A percentile compares a stretch with the other conserved stretches of the same genome.
phyloP scores from a whole-genome alignment of 2,113 vertebrate species.

The Morone saxatilis region DNA sequence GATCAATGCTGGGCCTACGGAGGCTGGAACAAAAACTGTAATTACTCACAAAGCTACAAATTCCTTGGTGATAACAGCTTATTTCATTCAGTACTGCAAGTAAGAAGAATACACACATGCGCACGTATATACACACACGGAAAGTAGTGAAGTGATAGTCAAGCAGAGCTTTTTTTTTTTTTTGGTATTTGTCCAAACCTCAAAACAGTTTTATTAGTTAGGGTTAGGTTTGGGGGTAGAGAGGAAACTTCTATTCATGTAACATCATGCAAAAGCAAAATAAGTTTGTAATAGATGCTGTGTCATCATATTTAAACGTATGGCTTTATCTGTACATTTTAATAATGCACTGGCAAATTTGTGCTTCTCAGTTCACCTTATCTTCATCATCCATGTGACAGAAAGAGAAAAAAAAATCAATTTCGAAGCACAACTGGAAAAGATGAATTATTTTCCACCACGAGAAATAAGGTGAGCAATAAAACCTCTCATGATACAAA shows the following conservation, averaged over 20 bases:
- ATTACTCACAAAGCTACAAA: conserved; percentile 85
- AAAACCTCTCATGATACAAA: conserved; percentile 90
- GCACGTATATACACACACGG: conserved; percentile 16
- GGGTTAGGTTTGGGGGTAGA: background rate
- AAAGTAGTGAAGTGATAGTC: conserved; percentile 39
- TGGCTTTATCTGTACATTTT: background rate
- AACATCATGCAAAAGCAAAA: background rate
- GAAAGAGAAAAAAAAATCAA: conserved; percentile 80
- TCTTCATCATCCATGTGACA: conserved; percentile 33
- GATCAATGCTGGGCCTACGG: conserved; percentile 84
- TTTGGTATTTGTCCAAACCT: conserved; percentile 33
- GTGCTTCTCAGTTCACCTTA: conserved; percentile 28
- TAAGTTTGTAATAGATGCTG: background rate
- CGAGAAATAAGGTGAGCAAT: conserved; percentile 88
- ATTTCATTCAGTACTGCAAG: conserved; percentile 76
- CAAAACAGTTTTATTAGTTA: background rate
- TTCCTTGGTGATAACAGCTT: conserved; percentile 77
- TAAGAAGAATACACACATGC: conserved; percentile 54
- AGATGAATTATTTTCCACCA: conserved; percentile 94
- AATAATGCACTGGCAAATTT: background rate
- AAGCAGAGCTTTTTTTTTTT: conserved; percentile 17
- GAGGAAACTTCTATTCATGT: conserved; percentile 9
- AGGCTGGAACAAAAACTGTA: conserved; percentile 83
- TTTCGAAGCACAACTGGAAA: conserved; percentile 86
- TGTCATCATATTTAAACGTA: background rate